Percentiles rank a stretch among this genome's conserved stretches.
Evolutionary conservation across 2,888 invertebrate species (phyloP).

Genomic region (Chrysolina americana): DNA sequence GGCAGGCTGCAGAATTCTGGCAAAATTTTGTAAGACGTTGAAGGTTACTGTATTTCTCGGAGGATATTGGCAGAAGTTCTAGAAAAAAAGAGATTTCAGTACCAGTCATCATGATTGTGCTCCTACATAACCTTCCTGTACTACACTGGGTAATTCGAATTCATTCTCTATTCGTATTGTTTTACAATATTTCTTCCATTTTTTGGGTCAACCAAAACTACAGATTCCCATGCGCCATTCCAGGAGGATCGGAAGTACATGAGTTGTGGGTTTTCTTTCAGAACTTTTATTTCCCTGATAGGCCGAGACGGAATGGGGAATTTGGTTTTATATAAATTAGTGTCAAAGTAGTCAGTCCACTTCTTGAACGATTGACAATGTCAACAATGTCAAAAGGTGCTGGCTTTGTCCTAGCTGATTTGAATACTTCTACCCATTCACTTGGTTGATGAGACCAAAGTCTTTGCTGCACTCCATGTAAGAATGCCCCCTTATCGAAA

Average conservation of each 20-base stretch:
- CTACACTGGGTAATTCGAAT: conserved; percentile 11
- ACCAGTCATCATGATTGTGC: background rate
- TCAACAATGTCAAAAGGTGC: conserved; percentile 49
- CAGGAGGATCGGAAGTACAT: background rate
- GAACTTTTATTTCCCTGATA: conserved; percentile 17
- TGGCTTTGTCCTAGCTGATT: conserved; percentile 44
- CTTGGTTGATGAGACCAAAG: conserved; percentile 49
- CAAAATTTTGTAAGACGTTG: conserved; percentile 1
- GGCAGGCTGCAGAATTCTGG: conserved; percentile 17
- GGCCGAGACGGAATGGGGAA: conserved; percentile 15
- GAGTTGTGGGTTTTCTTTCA: conserved; percentile 17
- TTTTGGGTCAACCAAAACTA: no score
- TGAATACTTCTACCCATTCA: conserved; percentile 50
- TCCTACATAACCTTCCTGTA: conserved; percentile 11
- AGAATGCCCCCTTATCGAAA: conserved; percentile 56
- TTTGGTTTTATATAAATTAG: conserved; percentile 17
- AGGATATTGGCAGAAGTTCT: background rate
- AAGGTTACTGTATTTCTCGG: background rate
- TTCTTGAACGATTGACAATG: conserved; percentile 21
- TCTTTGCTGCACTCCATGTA: conserved; percentile 55
- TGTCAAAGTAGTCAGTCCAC: conserved; percentile 16
- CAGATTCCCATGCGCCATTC: background rate
- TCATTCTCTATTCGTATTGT: background rate
- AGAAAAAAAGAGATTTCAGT: background rate
- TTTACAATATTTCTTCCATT: conserved; percentile 7